These are phyloP conservation scores for Hypotaenidia okinawae DNA, from an alignment of 2,797 vertebrate genomes.

Conservation along the genomic window DNA sequence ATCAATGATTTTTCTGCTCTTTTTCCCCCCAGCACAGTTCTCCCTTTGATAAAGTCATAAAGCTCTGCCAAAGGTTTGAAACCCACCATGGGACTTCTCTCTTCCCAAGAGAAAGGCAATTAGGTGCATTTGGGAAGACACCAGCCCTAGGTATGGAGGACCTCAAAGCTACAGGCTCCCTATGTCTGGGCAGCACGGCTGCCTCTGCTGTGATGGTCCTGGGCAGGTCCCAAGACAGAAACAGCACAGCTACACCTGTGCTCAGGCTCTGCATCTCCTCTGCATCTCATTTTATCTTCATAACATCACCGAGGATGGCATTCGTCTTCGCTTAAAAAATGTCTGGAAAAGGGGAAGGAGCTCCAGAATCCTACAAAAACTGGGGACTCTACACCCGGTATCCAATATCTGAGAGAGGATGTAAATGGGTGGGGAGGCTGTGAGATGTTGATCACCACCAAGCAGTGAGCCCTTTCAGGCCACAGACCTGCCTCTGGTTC, in stretches of 20 bases:
- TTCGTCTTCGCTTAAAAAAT: neutral
- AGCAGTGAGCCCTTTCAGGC: neutral
- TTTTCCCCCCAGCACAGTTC: neutral
- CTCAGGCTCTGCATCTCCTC: neutral
- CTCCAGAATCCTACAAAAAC: neutral
- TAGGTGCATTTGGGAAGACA: neutral
- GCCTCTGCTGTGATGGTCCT: neutral
- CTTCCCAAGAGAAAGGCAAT: neutral
- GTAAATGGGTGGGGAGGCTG: neutral
- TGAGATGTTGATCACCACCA: rapidly evolving
- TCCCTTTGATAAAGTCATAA: conserved; percentile 64
- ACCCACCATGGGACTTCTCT: conserved; percentile 59
- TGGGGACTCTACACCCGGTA: neutral
- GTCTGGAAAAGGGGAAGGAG: too few species aligned
- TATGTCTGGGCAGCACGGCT: rapidly evolving
- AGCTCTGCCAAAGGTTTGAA: conserved; percentile 53
- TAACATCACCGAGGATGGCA: rapidly evolving
- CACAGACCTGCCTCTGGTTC: neutral
- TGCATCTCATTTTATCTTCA: neutral
- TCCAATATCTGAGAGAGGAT: rapidly evolving
- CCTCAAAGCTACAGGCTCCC: rapidly evolving
- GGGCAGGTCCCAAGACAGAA: neutral
- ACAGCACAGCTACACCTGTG: rapidly evolving
- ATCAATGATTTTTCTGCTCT: conserved; percentile 41
- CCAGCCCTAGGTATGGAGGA: too few species aligned